Evolutionary conservation across 2,797 vertebrate genomes (phyloP).

Genomic region (Anguilla pacifica): DNA sequence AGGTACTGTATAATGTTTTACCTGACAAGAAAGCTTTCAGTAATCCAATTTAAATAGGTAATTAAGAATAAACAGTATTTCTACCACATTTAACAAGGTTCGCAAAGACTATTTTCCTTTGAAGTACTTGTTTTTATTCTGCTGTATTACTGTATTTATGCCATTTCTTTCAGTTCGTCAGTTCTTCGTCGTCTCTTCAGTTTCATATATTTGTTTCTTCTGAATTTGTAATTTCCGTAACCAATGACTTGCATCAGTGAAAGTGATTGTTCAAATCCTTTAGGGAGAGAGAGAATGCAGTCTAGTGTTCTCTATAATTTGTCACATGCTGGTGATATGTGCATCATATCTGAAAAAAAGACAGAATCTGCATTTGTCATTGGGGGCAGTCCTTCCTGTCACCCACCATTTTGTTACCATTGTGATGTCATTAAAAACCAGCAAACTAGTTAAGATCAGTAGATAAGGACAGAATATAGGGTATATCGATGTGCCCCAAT

Average conservation of each 20-base stretch:
- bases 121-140: background rate
- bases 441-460: background rate
- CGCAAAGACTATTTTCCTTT: background rate
- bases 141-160: background rate
- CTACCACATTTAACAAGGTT: background rate
- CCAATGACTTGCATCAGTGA: background rate
- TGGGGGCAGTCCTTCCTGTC: background rate
- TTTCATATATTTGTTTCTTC: background rate
- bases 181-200: background rate
- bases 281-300: background rate
- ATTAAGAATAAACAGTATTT: conserved; percentile 20
- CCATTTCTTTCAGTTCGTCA: background rate
- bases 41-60: conserved; percentile 19
- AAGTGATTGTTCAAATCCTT: background rate
- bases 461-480: background rate
- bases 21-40: conserved; percentile 2
- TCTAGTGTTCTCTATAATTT: background rate
- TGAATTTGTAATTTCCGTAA: background rate
- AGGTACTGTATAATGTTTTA: background rate
- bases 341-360: background rate
- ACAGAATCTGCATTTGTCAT: background rate
- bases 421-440: background rate
- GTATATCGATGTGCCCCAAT: background rate
- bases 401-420: background rate
- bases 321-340: background rate